Evolutionary conservation across 2,113 vertebrate species (phyloP).

Genomic region (Oncorhynchus nerka): DNA sequence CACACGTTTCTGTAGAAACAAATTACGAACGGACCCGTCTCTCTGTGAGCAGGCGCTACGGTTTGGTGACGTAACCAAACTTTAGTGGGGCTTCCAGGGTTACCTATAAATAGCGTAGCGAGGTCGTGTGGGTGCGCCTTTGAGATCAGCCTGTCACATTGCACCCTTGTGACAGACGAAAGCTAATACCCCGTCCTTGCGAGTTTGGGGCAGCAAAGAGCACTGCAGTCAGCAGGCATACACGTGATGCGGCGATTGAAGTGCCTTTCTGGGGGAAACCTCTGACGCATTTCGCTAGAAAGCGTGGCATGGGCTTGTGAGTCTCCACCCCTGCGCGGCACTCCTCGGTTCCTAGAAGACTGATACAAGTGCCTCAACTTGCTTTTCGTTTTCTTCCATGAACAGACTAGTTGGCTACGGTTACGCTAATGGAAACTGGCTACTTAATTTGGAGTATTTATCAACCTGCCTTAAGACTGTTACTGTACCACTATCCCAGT

Average conservation of each 20-base stretch:
- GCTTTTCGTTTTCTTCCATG: no score
- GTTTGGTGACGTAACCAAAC: constrained; percentile 40
- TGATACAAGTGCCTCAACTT: no score
- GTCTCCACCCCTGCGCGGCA: not conserved
- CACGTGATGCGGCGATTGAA: constrained; percentile 25
- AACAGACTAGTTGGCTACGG: no score
- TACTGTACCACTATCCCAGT: no score
- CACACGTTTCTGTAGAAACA: not conserved
- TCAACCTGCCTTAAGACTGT: no score
- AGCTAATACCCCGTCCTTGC: constrained; percentile 48
- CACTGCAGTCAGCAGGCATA: constrained; percentile 35
- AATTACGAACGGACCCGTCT: no score
- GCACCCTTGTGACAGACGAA: constrained; percentile 77
- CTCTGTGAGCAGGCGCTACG: not conserved
- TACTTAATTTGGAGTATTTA: no score
- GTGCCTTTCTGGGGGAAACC: constrained; percentile 21
- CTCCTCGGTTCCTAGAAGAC: not conserved
- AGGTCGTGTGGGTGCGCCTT: constrained; percentile 52
- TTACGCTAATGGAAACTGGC: no score
- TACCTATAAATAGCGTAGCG: constrained; percentile 62
- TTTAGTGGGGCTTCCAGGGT: constrained; percentile 26
- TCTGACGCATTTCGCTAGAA: constrained; percentile 6
- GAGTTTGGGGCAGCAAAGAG: constrained; percentile 22
- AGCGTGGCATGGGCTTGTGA: not conserved
- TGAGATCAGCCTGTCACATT: constrained; percentile 77